Evolutionary conservation across 2,888 invertebrate genomes (phyloP), one percentile per base, ranked within the genome.

Genomic region (Sarcophaga variegata): DNA sequence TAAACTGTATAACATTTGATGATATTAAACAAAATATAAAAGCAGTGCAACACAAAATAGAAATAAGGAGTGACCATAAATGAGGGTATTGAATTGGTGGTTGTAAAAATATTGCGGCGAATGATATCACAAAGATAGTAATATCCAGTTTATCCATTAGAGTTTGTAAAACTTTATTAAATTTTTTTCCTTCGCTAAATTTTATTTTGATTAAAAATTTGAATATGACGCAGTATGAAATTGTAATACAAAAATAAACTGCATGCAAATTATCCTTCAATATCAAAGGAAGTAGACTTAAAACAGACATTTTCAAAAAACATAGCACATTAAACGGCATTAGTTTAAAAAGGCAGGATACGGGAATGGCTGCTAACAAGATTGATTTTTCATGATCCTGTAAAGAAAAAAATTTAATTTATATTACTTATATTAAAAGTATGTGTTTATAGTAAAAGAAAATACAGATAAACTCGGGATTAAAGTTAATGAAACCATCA

Each of bases 361-460:
- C 11, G 4, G 87, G 87, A 17, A 87, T 49, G 17, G 87, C 87
- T 14, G 84, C 78, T 14, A 87, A 76, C 0, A 87, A 66, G 20
- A 87, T 81, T 4, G 87, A 81, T 45, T 87, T 87, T 81, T 87
- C 87, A 70, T 87, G 87, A 12, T 77, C 82, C 82, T 83, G 77
- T 49, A 71, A 79, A 63, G 49, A 20, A 17, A 59, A 59, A 14
- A 67, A 10, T 20, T 20, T 63, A 2, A 63, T 11, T 20, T 20
- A 63, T 20, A 10, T 22, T 20, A 63, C 17, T 20, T 20, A 25
- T 3, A 63, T 63, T 63, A 5, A n/a, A 14, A 59, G 6, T 17
- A 59, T 6, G 6, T 59, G 59, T 17, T 59, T 4, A n/a, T 12
- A 59, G 17, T 59, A 59, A 59, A 17, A 59, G n/a, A 17, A 59